phyloP scores from a whole-genome alignment of 92 coral and sea anemone species.

The Anthopleura xanthogrammica region DNA sequence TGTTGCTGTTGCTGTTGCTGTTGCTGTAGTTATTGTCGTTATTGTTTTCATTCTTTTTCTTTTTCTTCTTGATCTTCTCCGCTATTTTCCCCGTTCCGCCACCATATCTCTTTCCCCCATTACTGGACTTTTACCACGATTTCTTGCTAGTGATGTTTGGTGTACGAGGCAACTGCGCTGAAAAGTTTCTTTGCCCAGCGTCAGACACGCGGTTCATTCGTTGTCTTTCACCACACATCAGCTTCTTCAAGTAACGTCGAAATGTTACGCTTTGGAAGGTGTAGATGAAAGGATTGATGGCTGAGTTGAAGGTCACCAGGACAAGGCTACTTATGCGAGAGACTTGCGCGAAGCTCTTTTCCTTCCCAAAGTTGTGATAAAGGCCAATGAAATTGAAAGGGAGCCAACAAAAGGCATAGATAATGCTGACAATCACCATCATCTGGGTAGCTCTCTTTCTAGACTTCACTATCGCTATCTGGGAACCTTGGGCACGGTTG shows the following conservation, averaged over 20 bases:
- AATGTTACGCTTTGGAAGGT: constrained; percentile 52
- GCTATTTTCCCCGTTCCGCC: no score
- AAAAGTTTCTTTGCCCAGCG: neutral
- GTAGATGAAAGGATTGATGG: constrained; percentile 66
- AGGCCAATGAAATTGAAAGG: constrained; percentile 57
- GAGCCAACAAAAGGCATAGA: constrained; percentile 54
- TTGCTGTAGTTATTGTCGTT: no score
- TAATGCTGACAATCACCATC: constrained; percentile 55
- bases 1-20: no score
- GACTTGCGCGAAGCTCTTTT: constrained; percentile 47
- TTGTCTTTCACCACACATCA: constrained; percentile 30
- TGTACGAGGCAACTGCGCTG: neutral
- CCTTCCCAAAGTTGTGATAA: constrained; percentile 46
- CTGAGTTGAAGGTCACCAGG: constrained; percentile 61
- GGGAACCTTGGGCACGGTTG: constrained; percentile 25
- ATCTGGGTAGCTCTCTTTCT: constrained; percentile 66
- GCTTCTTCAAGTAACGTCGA: constrained; percentile 26
- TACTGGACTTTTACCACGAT: no score
- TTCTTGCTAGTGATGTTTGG: neutral
- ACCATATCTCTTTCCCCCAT: no score
- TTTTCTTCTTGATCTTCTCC: no score
- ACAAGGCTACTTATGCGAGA: constrained; percentile 55
- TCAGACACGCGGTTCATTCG: constrained; percentile 21
- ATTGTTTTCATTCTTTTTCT: no score
- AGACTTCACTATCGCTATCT: constrained; percentile 38